Base-by-base conservation (phyloP, 1,140 invertebrate species). In the Marisa cornuarietis region DNA sequence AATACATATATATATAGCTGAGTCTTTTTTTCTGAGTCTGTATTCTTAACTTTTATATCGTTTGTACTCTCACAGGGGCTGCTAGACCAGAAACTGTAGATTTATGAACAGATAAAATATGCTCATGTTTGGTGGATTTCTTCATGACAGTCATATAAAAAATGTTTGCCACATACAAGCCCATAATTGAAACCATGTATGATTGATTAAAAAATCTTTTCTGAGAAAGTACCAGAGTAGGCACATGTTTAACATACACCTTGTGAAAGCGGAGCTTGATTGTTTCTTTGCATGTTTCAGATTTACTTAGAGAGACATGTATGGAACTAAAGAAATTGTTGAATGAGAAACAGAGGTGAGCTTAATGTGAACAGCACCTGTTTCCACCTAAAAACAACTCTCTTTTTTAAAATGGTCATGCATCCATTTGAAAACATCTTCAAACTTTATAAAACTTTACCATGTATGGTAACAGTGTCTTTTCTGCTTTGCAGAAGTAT, bases 321-420 rank as follows among this genome's bases (percentile, higher is more conserved):
- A 68, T 71, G 8, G 73, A 82, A 52, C 61, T 82, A 20, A 74
- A 78, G 65, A 82, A 75, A 66, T 16, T 82, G 63, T 58, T 82
- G 66, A 78, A 68, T 62, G 62, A 76, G 71, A 82, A 76, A 42
- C 71, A 73, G 52, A 54, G 71, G 81, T 82, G 71, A 63, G 78
- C 20, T 24, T 65, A 66, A 52, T 69, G 20, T 20, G 24, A 16
- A 69, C 68, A 69, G 18, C 26, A 16, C 18, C 26, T 24, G 14
- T 69, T 31, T 69, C 22, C 18, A 69, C 3, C 20, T 26, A 69
- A 14, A 69, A 22, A 20, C 22, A 16, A n/a, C 16, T 26, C 68
- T n/a, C 22, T 7, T 16, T n/a, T 69, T 69, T 63, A 63, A 63
- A 63, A 63, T 63, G 18, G 18, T 63, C n/a, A 63, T 63, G n/a